Percentiles rank a stretch among this genome's conserved stretches.
Conservation (phyloP, 1,140 invertebrate genomes). For the Drosophila tropicalis region DNA sequence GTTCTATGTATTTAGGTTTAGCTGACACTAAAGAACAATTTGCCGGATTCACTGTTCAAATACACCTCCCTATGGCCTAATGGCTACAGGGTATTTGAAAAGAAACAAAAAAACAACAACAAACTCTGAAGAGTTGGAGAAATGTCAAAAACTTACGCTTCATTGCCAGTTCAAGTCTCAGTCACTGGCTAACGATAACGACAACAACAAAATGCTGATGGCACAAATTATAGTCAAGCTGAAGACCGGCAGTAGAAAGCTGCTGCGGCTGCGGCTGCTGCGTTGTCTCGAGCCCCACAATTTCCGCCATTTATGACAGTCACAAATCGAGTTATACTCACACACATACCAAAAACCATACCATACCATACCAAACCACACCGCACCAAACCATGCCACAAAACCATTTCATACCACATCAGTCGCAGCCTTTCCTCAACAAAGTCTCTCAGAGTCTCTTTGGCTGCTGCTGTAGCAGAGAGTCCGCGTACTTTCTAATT, state of each 20-base stretch:
- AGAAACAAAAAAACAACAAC: constrained; percentile 47
- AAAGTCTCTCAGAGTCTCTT: constrained; percentile 13
- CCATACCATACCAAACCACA: constrained; percentile 26
- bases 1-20: no score
- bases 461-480: constrained; percentile 27
- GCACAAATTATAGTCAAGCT: constrained; percentile 78
- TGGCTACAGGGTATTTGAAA: constrained; percentile 1
- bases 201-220: constrained; percentile 77
- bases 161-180: constrained; percentile 52
- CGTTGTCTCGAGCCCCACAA: constrained; percentile 69
- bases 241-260: constrained; percentile 71
- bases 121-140: constrained; percentile 50
- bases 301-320: constrained; percentile 82
- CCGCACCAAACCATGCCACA: constrained; percentile 13
- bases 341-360: constrained; percentile 38
- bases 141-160: constrained; percentile 73
- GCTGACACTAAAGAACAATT: not conserved
- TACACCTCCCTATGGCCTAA: not conserved
- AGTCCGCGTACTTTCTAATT: constrained; percentile 76
- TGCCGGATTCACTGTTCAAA: not conserved
- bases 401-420: constrained; percentile 15
- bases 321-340: constrained; percentile 81
- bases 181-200: constrained; percentile 67
- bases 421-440: constrained; percentile 26
- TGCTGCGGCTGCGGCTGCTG: constrained; percentile 23